phyloP scores from a whole-genome alignment of 2,113 vertebrate genomes.

The Fulmarus glacialis region DNA sequence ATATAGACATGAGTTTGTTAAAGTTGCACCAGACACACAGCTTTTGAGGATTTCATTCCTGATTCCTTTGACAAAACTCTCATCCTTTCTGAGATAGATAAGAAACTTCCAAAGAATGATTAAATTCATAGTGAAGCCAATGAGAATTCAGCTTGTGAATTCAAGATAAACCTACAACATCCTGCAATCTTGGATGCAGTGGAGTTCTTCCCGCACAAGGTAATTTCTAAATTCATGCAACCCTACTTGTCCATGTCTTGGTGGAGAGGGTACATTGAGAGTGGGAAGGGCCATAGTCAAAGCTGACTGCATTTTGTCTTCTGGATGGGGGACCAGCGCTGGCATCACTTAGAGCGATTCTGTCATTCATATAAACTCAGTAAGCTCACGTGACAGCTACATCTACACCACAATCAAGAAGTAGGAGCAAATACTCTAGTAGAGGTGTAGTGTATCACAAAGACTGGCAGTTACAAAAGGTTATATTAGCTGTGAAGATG shows the following conservation, averaged over 20 bases:
- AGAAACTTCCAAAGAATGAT: background rate
- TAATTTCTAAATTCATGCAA: background rate
- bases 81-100: background rate
- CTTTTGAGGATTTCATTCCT: background rate
- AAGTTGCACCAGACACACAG: background rate
- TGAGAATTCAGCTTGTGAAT: background rate
- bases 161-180: background rate
- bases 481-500: background rate
- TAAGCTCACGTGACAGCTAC: background rate
- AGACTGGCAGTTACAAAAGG: background rate
- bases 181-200: background rate
- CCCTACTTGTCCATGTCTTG: background rate
- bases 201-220: background rate
- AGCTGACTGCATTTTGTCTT: background rate
- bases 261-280: background rate
- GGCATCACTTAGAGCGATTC: background rate
- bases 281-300: background rate
- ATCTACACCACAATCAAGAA: background rate
- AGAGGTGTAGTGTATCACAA: background rate
- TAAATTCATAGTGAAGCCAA: background rate
- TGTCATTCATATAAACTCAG: background rate
- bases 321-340: background rate
- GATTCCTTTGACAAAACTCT: background rate
- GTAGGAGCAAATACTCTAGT: background rate
- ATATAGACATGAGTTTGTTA: rapidly evolving